These are phyloP conservation scores for Phymatocera aterrima DNA, from an alignment of 2,888 invertebrate genomes.

Conservation along the genomic window DNA sequence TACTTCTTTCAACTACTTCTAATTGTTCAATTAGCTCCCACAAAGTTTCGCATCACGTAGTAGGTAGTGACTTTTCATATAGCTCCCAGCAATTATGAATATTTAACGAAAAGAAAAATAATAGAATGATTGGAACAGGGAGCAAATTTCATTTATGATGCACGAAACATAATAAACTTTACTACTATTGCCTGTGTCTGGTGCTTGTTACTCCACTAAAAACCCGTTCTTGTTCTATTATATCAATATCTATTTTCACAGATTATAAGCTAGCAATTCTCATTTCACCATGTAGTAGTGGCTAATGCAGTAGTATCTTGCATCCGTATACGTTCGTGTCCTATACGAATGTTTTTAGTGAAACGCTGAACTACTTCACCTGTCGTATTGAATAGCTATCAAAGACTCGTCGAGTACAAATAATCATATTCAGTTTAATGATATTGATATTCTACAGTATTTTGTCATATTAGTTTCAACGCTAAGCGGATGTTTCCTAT, in stretches of 20 bases:
- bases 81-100: not conserved
- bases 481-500: not conserved
- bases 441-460: not conserved
- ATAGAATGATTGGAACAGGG: not conserved
- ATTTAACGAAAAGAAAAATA: not conserved
- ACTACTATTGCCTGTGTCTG: not conserved
- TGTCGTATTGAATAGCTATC: not conserved
- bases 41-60: conserved; percentile 34
- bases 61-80: conserved; percentile 8
- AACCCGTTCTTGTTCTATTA: not conserved
- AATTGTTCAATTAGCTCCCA: conserved; percentile 45
- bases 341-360: not conserved
- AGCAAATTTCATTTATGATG: not conserved
- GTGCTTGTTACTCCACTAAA: not conserved
- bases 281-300: not conserved
- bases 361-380: not conserved
- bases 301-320: not conserved
- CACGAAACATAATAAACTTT: not conserved
- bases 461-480: not conserved
- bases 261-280: not conserved
- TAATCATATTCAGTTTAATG: not conserved
- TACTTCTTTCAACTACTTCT: conserved; percentile 42
- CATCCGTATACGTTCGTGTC: not conserved
- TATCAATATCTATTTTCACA: not conserved
- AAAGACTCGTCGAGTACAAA: conserved; percentile 7